Evolutionary conservation across 2,888 invertebrate genomes (phyloP), one percentile per base, ranked within the genome.

Genomic region (Azorinus chamasolen): DNA sequence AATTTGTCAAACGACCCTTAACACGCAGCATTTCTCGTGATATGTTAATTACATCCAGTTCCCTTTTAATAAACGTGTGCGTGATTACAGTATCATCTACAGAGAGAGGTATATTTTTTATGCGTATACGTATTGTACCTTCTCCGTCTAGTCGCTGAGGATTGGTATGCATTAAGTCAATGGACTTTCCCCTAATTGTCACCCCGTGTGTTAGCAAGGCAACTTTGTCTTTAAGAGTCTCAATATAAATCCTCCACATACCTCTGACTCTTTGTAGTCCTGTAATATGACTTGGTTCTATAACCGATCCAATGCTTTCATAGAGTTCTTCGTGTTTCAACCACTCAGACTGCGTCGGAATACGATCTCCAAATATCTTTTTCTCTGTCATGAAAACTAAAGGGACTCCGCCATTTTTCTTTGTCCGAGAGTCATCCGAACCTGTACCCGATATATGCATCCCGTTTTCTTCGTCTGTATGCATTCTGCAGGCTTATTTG

Each of bases 161-260:
- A 22, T 58, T 58, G 22, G 27, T 58, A n/a, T 58, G 18, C 16
- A 32, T 18, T 8, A 58, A 22, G 4, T 24, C 6, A 41, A 58
- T 58, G 22, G 10, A 18, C 18, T 18, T 58, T 5, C 43, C 58
- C 58, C 58, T 12, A 14, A 58, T 6, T 39, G 58, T 6, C 2
- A 53, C 39, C 18, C 53, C 63, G n/a, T 14, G n/a, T 4, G 53
- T 18, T 1, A 63, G 2, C 1, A 63, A 18, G 2, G 2, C 4
- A 2, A 53, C 24, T 27, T 22, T 50, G 27, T 37, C 37, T 12
- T 27, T 20, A 12, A 20, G 5, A 24, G 41, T 51, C 14, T 68
- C 41, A 8, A 68, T 10, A 22, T 68, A 68, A 22, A 59, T 58
- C 18, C 59, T 41, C 59, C 68, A 68, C 50, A 68, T 20, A 22